These are phyloP conservation scores for Phorcus lineatus DNA, from an alignment of 2,888 invertebrate genomes.

Conservation along the genomic window DNA sequence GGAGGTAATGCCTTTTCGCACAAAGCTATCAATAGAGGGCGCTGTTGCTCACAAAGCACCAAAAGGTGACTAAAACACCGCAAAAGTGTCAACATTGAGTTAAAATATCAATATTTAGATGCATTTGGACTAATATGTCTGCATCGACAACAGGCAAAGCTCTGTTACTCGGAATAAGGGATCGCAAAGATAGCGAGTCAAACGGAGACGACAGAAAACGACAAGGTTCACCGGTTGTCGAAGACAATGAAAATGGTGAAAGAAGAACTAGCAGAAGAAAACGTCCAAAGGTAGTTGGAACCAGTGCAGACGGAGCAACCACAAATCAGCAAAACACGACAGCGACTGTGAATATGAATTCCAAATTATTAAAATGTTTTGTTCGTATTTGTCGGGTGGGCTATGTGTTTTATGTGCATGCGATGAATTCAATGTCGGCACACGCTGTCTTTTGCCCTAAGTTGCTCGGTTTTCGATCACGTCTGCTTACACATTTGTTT, in stretches of 20 bases:
- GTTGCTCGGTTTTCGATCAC: background rate
- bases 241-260: conserved; percentile 43
- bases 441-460: background rate
- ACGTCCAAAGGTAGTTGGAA: conserved; percentile 46
- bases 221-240: conserved; percentile 37
- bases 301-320: background rate
- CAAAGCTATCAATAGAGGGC: background rate
- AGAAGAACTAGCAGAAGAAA: conserved; percentile 59
- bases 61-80: background rate
- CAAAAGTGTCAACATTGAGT: background rate
- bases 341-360: conserved; percentile 5
- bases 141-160: background rate
- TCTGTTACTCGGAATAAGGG: conserved; percentile 23
- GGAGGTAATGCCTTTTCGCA: no score
- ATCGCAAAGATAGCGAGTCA: conserved; percentile 36
- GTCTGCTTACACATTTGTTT: background rate
- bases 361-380: background rate
- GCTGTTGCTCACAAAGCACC: background rate
- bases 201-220: conserved; percentile 43
- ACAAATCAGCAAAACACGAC: background rate
- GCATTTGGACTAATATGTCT: background rate
- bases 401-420: background rate
- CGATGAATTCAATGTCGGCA: background rate
- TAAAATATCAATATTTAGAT: background rate
- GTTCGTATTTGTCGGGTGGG: background rate